Percentiles rank a stretch among this genome's conserved stretches.
Evolutionary conservation across 2,113 vertebrate genomes (phyloP).

Genomic region (Jacana jacana): DNA sequence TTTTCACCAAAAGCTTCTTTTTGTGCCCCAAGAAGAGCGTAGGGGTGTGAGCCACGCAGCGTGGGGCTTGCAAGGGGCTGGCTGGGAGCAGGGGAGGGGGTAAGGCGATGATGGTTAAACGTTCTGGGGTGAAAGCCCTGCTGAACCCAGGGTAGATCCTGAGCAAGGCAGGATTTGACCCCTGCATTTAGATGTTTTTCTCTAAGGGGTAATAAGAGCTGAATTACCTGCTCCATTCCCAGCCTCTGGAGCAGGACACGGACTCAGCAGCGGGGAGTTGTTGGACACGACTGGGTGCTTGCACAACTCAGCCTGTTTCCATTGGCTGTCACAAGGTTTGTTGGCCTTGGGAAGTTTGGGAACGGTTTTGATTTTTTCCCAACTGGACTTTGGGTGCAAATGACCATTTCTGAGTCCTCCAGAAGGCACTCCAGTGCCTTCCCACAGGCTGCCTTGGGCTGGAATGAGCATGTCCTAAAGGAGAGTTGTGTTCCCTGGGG

Average conservation of each 20-base stretch:
- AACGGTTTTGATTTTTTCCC: not conserved
- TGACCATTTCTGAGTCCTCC: not conserved
- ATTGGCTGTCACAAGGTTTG: fast-evolving
- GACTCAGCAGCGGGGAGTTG: fast-evolving
- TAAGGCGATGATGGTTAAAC: not conserved
- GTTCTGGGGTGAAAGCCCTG: not conserved
- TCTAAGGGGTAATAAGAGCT: not conserved
- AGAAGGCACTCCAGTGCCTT: fast-evolving
- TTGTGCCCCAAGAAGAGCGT: not conserved
- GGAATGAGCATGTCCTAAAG: not conserved
- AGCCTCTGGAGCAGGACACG: fast-evolving
- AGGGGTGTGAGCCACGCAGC: fast-evolving
- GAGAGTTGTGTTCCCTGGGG: not conserved
- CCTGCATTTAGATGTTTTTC: fast-evolving
- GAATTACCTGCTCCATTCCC: not conserved
- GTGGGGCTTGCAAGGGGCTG: not conserved
- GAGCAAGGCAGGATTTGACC: not conserved
- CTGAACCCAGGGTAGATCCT: not conserved
- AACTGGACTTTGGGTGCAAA: not conserved
- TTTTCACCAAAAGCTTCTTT: not conserved
- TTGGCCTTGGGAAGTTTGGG: not conserved
- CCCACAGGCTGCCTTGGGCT: fast-evolving
- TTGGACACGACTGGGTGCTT: fast-evolving
- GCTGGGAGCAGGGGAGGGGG: not conserved
- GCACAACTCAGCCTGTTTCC: not conserved